These are phyloP conservation scores for Bombus polaris DNA, from an alignment of 1,140 invertebrate species.

Conservation along the genomic window DNA sequence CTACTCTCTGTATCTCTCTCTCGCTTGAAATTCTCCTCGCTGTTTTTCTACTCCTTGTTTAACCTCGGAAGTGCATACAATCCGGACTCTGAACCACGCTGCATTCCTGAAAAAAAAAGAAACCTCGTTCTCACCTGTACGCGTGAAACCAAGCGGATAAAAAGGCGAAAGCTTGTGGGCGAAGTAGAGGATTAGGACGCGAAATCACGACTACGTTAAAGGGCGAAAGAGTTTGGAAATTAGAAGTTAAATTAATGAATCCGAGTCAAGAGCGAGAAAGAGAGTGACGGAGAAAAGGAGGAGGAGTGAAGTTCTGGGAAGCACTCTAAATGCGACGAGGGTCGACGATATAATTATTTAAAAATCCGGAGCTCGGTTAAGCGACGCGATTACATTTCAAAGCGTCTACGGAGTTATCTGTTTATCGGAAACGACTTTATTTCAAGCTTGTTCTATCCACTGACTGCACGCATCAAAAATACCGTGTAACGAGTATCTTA, in stretches of 20 bases:
- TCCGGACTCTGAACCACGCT: background rate
- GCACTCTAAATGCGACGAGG: background rate
- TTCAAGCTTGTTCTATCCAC: background rate
- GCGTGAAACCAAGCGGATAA: background rate
- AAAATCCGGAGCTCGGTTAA: background rate
- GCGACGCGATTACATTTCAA: constrained; percentile 5
- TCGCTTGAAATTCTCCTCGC: background rate
- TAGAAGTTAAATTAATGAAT: background rate
- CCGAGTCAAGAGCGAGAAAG: background rate
- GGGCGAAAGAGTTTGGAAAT: background rate
- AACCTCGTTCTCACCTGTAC: background rate
- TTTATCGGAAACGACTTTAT: background rate
- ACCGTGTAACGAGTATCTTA: background rate
- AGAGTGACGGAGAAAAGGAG: too few relatives aligned
- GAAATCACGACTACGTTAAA: background rate
- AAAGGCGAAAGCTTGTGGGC: background rate
- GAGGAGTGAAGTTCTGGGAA: too few relatives aligned
- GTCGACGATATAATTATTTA: constrained; percentile 29
- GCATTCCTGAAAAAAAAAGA: background rate
- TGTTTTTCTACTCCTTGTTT: background rate
- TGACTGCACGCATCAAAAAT: background rate
- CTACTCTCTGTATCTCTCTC: background rate
- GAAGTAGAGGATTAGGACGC: background rate
- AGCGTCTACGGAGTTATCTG: background rate
- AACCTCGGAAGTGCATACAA: background rate